Evolutionary conservation across 2,888 invertebrate species (phyloP), one percentile per base, ranked within the genome.

Genomic region (Ophonus ardosiacus): DNA sequence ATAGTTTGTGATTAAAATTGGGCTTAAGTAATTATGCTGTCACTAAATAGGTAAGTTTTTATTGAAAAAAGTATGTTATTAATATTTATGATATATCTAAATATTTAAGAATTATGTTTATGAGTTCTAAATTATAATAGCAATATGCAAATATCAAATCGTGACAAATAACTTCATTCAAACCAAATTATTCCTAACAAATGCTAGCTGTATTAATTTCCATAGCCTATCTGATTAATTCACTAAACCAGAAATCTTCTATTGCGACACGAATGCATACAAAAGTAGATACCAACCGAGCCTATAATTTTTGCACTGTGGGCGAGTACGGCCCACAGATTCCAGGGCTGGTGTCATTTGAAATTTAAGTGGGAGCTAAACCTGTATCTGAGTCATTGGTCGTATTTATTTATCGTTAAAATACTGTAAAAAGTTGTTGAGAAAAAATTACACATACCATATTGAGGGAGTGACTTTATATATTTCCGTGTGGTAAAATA

Each of bases 371-470:
- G 68, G 68, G 68, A 31, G 68, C 68, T 15, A 38, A 68, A 68
- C 68, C 68, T 68, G 68, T 68, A 68, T 24, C n/a, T 68, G 31
- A 68, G 68, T 68, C 68, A 68, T 68, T 68, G 68, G 68, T 31
- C 38, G 24, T 31, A 68, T 31, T 68, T 68, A 68, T 68, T 68
- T 68, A 68, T 68, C 68, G 13, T 8, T 68, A 38, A 68, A 68
- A 68, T 38, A 68, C 31, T 7, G 10, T 24, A 38, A 68, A 68
- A 68, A 38, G 31, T 68, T 15, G 68, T 24, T 15, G 68, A 24
- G 15, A 68, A 68, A 63, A 68, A 40, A 38, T 68, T 68, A 68
- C 68, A 68, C 10, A 15, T 40, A 6, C 68, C 68, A n/a, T 68
- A 38, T 68, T 15, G n/a, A 68, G 68, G 38, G 13, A 24, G 4